phyloP scores from a whole-genome alignment of 2,888 invertebrate genomes.

The Bruchidius siliquastri region DNA sequence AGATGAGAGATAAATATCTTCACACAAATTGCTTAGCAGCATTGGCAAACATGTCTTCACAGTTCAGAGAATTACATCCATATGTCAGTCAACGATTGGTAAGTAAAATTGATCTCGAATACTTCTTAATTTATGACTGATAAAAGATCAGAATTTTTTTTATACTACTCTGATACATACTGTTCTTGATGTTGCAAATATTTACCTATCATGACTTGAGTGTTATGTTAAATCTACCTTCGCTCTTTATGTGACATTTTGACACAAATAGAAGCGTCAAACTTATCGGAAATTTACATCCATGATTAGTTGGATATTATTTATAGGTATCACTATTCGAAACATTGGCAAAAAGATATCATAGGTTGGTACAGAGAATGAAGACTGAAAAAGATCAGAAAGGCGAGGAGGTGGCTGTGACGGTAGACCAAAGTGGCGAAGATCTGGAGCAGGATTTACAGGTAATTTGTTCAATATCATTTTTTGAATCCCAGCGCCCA shows the following conservation, averaged over 20 bases:
- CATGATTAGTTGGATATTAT: not conserved
- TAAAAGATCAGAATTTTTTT: too few relatives aligned
- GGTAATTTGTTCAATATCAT: constrained; percentile 2
- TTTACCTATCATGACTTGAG: too few relatives aligned
- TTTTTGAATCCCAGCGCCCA: too few relatives aligned
- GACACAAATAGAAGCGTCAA: too few relatives aligned
- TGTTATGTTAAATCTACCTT: too few relatives aligned
- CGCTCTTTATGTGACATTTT: too few relatives aligned
- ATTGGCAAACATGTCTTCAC: constrained; percentile 95
- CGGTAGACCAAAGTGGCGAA: constrained; percentile 30
- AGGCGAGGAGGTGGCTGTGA: constrained; percentile 26
- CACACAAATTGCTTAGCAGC: constrained; percentile 98
- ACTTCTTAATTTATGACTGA: too few relatives aligned
- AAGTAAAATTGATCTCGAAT: too few relatives aligned
- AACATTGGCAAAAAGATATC: constrained; percentile 83
- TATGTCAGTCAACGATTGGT: constrained; percentile 90
- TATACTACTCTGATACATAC: too few relatives aligned
- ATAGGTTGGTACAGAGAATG: constrained; percentile 53
- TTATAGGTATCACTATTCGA: constrained; percentile 73
- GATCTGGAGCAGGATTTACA: constrained; percentile 66
- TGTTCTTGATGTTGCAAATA: too few relatives aligned
- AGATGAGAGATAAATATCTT: constrained; percentile 94
- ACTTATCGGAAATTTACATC: too few relatives aligned
- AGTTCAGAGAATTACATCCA: constrained; percentile 87
- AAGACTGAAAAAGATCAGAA: constrained; percentile 22